phyloP scores from a whole-genome alignment of 2,113 vertebrate species.

The Riparia riparia region DNA sequence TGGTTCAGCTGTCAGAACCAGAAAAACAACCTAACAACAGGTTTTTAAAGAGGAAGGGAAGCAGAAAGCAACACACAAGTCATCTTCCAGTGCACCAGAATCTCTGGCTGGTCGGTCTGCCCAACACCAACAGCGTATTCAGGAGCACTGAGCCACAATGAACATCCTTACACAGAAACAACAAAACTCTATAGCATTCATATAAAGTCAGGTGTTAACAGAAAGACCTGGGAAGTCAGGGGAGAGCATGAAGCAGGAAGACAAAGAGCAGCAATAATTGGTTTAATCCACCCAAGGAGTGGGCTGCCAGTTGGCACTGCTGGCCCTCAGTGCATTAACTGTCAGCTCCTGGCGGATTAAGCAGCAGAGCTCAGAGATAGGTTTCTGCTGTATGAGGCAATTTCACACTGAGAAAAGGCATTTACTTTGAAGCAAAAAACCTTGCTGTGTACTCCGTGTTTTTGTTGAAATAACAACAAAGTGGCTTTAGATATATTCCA shows the following conservation, averaged over 20 bases:
- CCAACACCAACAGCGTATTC: accelerated
- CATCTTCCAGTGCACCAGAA: neutral
- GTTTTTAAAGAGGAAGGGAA: neutral
- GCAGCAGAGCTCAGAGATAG: neutral
- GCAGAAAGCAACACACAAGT: neutral
- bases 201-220: neutral
- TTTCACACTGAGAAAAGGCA: slow-evolving; percentile 21
- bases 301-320: slow-evolving; percentile 20
- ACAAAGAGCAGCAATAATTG: neutral
- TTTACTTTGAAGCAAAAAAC: neutral
- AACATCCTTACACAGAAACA: neutral
- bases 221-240: neutral
- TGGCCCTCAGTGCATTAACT: neutral
- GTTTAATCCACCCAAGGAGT: slow-evolving; percentile 3
- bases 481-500: neutral
- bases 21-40: neutral
- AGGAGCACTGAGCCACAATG: neutral
- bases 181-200: neutral
- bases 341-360: neutral
- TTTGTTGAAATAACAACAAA: neutral
- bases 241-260: neutral
- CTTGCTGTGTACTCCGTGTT: neutral
- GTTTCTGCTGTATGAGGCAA: slow-evolving; percentile 8
- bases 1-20: neutral
- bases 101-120: neutral